Percentiles rank a stretch among this genome's conserved stretches.
These are phyloP conservation scores for Temnothorax longispinosus DNA, from an alignment of 1,140 invertebrate genomes.

Conservation along the genomic window DNA sequence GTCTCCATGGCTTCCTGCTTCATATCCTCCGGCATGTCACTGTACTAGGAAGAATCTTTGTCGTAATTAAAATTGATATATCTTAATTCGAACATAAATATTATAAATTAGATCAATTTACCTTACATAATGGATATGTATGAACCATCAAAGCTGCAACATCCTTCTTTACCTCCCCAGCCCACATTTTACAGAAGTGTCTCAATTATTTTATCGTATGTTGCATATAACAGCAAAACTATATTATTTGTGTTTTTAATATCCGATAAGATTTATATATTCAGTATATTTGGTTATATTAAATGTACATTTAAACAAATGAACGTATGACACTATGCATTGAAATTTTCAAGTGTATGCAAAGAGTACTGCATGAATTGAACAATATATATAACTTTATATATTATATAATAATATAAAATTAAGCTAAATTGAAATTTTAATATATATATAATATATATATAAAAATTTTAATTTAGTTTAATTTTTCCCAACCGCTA, in stretches of 20 bases:
- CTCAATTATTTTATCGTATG: conserved; percentile 5
- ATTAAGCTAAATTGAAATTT: no score
- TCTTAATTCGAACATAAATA: background rate
- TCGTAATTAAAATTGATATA: background rate
- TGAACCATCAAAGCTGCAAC: conserved; percentile 81
- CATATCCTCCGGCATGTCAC: conserved; percentile 97
- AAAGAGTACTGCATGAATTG: no score
- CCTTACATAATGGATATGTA: conserved; percentile 83
- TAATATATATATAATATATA: background rate
- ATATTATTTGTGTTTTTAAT: conserved; percentile 2
- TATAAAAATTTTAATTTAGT: background rate
- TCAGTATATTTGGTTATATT: conserved; percentile 13
- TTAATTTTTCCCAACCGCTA: background rate
- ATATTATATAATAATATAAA: background rate
- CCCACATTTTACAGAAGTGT: conserved; percentile 66
- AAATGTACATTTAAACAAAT: conserved; percentile 29
- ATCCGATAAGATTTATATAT: background rate
- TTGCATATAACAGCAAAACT: background rate
- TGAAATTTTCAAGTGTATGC: background rate
- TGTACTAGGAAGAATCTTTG: conserved; percentile 86
- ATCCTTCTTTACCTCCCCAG: conserved; percentile 82
- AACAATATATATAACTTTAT: background rate
- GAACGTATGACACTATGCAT: background rate
- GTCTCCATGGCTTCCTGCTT: conserved; percentile 95
- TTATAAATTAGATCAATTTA: conserved; percentile 55